phyloP scores from a whole-genome alignment of 2,888 invertebrate species.

The Dione juno region DNA sequence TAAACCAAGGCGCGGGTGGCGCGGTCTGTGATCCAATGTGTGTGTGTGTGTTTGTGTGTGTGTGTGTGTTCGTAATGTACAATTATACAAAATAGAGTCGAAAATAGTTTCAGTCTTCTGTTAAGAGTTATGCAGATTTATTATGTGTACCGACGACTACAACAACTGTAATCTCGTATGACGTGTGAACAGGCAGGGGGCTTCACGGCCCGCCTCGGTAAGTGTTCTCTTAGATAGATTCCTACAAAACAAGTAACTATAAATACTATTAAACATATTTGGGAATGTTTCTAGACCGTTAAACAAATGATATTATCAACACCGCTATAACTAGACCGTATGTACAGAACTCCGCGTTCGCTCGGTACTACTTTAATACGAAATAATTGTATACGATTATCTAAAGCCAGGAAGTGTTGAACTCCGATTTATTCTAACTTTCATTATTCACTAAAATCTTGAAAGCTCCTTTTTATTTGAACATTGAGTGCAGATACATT shows the following conservation, averaged over 20 bases:
- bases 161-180: conserved; percentile 47
- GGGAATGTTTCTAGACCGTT: conserved; percentile 49
- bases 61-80: conserved; percentile 65
- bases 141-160: conserved; percentile 56
- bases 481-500: conserved; percentile 82
- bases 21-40: background rate
- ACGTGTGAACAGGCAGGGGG: conserved; percentile 40
- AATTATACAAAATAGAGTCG: conserved; percentile 81
- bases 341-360: conserved; percentile 52
- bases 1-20: conserved; percentile 53
- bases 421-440: conserved; percentile 77
- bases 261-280: conserved; percentile 49
- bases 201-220: conserved; percentile 38
- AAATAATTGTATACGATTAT: conserved; percentile 81
- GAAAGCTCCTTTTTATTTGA: conserved; percentile 84
- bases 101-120: conserved; percentile 83
- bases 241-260: conserved; percentile 42
- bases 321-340: conserved; percentile 65
- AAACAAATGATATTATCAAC: conserved; percentile 54
- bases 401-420: conserved; percentile 81
- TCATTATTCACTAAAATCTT: conserved; percentile 79
- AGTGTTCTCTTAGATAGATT: conserved; percentile 38
- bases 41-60: no score
- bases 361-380: conserved; percentile 56
- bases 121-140: conserved; percentile 65